Evolutionary conservation across 2,113 vertebrate genomes (phyloP).

Genomic region (Holacanthus passer): DNA sequence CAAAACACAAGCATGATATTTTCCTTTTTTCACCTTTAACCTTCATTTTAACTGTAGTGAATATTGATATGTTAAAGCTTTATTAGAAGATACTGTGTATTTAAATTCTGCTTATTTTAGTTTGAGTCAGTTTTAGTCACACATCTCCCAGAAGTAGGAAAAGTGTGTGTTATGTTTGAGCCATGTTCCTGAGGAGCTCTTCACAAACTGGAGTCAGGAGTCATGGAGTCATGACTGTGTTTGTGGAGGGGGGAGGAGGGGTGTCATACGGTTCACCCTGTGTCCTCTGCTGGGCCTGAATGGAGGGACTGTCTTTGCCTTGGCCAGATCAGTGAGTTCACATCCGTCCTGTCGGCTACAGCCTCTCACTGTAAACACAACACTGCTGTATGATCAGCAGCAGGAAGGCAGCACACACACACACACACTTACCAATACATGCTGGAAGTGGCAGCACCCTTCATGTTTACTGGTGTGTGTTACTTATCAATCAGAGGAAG

Average conservation of each 20-base stretch:
- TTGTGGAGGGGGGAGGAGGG: not conserved
- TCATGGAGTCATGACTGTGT: constrained; percentile 27
- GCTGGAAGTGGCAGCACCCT: not conserved
- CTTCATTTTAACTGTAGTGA: not conserved
- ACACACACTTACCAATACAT: not conserved
- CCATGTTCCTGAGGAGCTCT: constrained; percentile 5
- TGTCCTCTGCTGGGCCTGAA: constrained; percentile 57
- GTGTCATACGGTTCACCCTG: constrained; percentile 45
- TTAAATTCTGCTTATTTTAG: no score
- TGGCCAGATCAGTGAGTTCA: constrained; percentile 50
- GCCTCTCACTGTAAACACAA: constrained; percentile 47
- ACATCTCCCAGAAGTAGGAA: no score
- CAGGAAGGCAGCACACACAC: not conserved
- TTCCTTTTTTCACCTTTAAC: not conserved
- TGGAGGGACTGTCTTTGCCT: constrained; percentile 66
- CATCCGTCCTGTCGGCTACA: constrained; percentile 50
- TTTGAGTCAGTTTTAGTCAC: not conserved
- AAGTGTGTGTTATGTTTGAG: not conserved
- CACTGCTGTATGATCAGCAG: constrained; percentile 4
- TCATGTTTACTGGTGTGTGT: not conserved
- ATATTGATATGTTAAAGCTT: not conserved
- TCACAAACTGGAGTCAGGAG: constrained; percentile 41
- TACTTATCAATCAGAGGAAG: no score
- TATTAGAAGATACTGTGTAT: not conserved
- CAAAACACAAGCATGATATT: not conserved